Conservation (phyloP, 1,140 invertebrate genomes). For the Anadara kagoshimensis region DNA sequence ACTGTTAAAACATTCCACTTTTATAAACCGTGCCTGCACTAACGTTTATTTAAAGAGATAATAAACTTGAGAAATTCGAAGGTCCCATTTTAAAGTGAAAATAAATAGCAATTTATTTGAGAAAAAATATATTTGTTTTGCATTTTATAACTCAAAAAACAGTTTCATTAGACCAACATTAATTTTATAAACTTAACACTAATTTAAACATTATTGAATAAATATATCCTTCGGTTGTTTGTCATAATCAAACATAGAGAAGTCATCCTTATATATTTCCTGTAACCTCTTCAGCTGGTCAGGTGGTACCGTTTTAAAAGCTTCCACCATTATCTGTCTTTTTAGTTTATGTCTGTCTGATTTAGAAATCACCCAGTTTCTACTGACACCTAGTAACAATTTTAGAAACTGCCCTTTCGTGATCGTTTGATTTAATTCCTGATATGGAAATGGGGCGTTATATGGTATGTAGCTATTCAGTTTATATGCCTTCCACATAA, state of each 20-base stretch:
- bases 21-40: too few species aligned
- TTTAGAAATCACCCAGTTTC: neutral
- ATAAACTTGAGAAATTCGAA: too few species aligned
- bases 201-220: neutral
- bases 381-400: neutral
- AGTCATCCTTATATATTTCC: slow-evolving; percentile 18
- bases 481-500: slow-evolving; percentile 29
- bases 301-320: slow-evolving; percentile 5
- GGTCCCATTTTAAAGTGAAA: too few species aligned
- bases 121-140: too few species aligned
- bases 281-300: neutral
- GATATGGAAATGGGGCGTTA: neutral
- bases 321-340: neutral
- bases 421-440: neutral
- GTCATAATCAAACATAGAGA: slow-evolving; percentile 26
- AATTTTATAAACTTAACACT: too few species aligned
- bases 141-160: too few species aligned
- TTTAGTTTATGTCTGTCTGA: neutral
- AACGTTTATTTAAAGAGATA: too few species aligned
- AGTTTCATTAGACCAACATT: too few species aligned
- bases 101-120: too few species aligned
- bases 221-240: neutral
- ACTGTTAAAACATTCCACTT: too few species aligned
- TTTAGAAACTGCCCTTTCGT: neutral
- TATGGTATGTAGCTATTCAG: slow-evolving; percentile 5